Percentiles rank a stretch among this genome's conserved stretches.
These are phyloP conservation scores for Enteromius anoplus DNA, from an alignment of 2,797 vertebrate species.

Conservation along the genomic window DNA sequence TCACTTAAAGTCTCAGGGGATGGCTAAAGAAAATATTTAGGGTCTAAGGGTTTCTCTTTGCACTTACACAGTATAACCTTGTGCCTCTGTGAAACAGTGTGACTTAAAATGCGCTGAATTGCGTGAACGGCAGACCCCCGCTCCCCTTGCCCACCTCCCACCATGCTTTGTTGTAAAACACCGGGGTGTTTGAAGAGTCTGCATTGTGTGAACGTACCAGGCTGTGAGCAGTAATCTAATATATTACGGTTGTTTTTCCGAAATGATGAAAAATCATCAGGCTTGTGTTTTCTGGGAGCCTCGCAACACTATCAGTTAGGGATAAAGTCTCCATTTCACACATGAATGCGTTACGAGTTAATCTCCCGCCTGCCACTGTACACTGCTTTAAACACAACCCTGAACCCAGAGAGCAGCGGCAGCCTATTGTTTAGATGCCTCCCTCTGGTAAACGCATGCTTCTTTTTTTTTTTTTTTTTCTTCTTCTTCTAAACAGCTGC, in stretches of 20 bases:
- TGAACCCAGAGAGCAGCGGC: constrained; percentile 54
- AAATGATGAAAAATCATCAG: constrained; percentile 68
- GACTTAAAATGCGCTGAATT: constrained; percentile 37
- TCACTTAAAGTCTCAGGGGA: not conserved
- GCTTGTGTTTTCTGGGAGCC: constrained; percentile 73
- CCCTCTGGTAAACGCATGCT: constrained; percentile 18
- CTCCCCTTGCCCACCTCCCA: constrained; percentile 29
- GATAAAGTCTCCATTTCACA: constrained; percentile 87
- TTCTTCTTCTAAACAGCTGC: constrained; percentile 61
- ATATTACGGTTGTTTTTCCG: constrained; percentile 69
- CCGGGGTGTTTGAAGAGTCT: constrained; percentile 63
- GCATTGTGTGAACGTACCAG: constrained; percentile 56
- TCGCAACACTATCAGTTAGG: constrained; percentile 70
- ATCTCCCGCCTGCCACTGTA: constrained; percentile 81
- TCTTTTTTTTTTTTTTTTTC: constrained; percentile 1
- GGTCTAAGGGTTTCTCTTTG: constrained; percentile 61
- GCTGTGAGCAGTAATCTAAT: constrained; percentile 73
- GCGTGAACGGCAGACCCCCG: constrained; percentile 21
- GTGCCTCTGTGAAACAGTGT: constrained; percentile 61
- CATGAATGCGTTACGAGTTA: constrained; percentile 77
- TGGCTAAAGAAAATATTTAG: not conserved
- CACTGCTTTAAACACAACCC: constrained; percentile 64
- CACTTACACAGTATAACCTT: constrained; percentile 65
- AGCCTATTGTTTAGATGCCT: constrained; percentile 63
- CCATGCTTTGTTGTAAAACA: constrained; percentile 63